Conservation (phyloP, 2,888 invertebrate genomes). For the Drosophila testacea region DNA sequence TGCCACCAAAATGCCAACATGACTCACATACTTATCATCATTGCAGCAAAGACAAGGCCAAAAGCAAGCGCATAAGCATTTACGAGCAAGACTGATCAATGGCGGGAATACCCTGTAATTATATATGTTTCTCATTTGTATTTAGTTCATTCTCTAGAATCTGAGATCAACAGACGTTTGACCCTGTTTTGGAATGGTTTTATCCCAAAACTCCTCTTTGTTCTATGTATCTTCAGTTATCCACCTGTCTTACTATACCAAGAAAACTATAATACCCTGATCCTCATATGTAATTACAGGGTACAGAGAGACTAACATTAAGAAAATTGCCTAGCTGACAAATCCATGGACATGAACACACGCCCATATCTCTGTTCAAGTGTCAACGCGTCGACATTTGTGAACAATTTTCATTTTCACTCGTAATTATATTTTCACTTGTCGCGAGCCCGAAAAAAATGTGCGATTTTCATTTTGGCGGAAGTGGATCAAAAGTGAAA, state of each 20-base stretch:
- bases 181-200: too few species aligned
- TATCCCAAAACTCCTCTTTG: too few species aligned
- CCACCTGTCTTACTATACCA: neutral
- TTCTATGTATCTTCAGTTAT: neutral
- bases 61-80: neutral
- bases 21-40: slow-evolving; percentile 33
- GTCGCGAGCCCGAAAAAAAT: slow-evolving; percentile 19
- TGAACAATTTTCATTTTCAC: slow-evolving; percentile 59
- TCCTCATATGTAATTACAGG: neutral
- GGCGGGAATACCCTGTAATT: neutral
- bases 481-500: slow-evolving; percentile 76
- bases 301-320: slow-evolving; percentile 29
- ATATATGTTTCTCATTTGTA: too few species aligned
- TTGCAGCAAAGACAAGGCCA: slow-evolving; percentile 16
- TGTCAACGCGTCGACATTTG: slow-evolving; percentile 29
- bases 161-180: too few species aligned
- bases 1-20: slow-evolving; percentile 27
- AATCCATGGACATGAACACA: slow-evolving; percentile 31
- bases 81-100: neutral
- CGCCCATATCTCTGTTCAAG: slow-evolving; percentile 34
- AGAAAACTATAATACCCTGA: neutral
- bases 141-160: too few species aligned
- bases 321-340: slow-evolving; percentile 15
- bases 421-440: slow-evolving; percentile 58
- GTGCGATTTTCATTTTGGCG: slow-evolving; percentile 60